Conservation (phyloP, 1,140 invertebrate genomes). For the Phymorhynchus buccinoides region DNA sequence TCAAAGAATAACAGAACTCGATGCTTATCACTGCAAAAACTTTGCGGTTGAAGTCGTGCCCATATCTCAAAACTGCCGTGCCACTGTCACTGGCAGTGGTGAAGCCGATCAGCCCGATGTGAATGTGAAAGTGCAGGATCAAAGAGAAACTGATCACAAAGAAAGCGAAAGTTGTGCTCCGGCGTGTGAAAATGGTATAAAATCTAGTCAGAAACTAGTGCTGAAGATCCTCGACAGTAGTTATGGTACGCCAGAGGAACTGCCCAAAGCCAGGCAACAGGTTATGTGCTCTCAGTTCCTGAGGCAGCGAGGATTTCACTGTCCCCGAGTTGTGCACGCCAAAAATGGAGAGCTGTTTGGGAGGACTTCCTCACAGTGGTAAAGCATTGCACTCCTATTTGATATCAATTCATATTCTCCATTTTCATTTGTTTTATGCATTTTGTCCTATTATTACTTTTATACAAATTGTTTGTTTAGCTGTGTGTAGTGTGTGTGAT, state of each 20-base stretch:
- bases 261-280: not conserved
- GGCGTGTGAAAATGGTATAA: too few relatives aligned
- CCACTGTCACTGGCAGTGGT: not conserved
- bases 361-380: not conserved
- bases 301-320: conserved; percentile 8
- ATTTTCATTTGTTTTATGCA: too few relatives aligned
- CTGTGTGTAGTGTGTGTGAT: too few relatives aligned
- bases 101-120: not conserved
- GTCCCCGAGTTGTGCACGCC: conserved; percentile 18
- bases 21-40: conserved; percentile 10
- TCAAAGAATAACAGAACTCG: not conserved
- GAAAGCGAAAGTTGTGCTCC: too few relatives aligned
- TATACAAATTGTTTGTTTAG: too few relatives aligned
- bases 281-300: not conserved
- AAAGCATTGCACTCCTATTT: too few relatives aligned
- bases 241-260: not conserved
- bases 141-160: not conserved
- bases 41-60: conserved; percentile 19
- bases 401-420: too few relatives aligned
- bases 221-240: conserved; percentile 10
- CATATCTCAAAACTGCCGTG: not conserved
- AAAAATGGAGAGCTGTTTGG: conserved; percentile 5
- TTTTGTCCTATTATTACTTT: too few relatives aligned
- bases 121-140: not conserved
- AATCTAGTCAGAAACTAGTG: not conserved